phyloP scores from a whole-genome alignment of 2,888 invertebrate genomes.

The Drosophila hamatofila region DNA sequence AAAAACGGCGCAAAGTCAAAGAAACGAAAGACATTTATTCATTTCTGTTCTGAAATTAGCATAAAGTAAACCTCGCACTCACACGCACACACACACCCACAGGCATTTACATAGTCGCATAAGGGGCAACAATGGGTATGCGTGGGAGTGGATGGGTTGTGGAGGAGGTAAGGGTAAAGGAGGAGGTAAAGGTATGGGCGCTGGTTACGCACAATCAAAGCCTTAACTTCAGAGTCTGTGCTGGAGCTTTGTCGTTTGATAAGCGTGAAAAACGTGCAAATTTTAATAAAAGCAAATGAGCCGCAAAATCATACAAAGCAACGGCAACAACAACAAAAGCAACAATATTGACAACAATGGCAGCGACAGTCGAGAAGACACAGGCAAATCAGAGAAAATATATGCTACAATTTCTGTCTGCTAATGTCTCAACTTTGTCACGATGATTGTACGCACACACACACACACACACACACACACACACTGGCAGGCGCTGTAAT shows the following conservation, averaged over 20 bases:
- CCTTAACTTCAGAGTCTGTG: slow-evolving; percentile 42
- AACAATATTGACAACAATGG: slow-evolving; percentile 14
- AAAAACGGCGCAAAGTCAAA: slow-evolving; percentile 41
- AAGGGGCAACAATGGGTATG: slow-evolving; percentile 1
- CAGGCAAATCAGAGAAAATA: slow-evolving; percentile 40
- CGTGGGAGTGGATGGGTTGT: neutral
- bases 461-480: neutral
- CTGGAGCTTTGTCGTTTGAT: slow-evolving; percentile 55
- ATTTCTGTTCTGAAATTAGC: slow-evolving; percentile 75
- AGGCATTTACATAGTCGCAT: slow-evolving; percentile 22
- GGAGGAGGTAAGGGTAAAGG: neutral
- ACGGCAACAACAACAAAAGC: slow-evolving; percentile 8
- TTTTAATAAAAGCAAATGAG: slow-evolving; percentile 79
- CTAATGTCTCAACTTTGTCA: slow-evolving; percentile 75
- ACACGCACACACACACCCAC: slow-evolving; percentile 18
- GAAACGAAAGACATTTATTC: slow-evolving; percentile 75
- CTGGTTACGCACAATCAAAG: slow-evolving; percentile 67
- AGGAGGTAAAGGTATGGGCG: neutral
- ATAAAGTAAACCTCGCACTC: slow-evolving; percentile 69
- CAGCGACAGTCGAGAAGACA: slow-evolving; percentile 6
- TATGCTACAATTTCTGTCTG: slow-evolving; percentile 59
- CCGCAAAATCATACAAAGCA: slow-evolving; percentile 75
- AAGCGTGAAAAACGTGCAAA: slow-evolving; percentile 77
- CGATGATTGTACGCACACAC: slow-evolving; percentile 24
- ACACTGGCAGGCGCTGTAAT: slow-evolving; percentile 3